Conservation (phyloP, 2,888 invertebrate species). For the Chalcosyrphus nemorum region DNA sequence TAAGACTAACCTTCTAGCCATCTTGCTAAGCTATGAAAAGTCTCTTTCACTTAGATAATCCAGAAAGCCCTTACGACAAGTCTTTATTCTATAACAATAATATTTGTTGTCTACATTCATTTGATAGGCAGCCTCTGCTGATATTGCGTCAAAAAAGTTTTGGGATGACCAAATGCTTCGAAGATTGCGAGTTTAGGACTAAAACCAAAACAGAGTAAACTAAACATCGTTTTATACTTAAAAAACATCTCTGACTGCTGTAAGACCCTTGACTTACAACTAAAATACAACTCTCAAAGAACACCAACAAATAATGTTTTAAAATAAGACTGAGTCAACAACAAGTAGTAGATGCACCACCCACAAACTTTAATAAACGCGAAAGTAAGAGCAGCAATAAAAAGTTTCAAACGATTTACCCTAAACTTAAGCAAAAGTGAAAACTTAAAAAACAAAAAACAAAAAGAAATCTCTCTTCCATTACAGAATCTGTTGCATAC, state of each 20-base stretch:
- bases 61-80: too few relatives aligned
- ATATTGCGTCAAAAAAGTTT: too few relatives aligned
- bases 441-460: conserved; percentile 6
- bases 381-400: conserved; percentile 23
- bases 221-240: too few relatives aligned
- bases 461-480: conserved; percentile 35
- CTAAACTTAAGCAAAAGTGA: not conserved
- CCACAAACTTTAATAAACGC: conserved; percentile 23
- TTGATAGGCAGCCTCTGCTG: too few relatives aligned
- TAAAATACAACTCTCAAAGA: conserved; percentile 41
- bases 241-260: too few relatives aligned
- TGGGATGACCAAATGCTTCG: too few relatives aligned
- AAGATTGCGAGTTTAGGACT: too few relatives aligned
- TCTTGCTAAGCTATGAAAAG: too few relatives aligned
- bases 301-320: conserved; percentile 68
- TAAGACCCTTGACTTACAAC: not conserved
- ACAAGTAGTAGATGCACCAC: conserved; percentile 63
- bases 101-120: too few relatives aligned
- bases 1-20: too few relatives aligned
- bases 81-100: too few relatives aligned
- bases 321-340: conserved; percentile 72
- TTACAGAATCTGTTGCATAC: conserved; percentile 28
- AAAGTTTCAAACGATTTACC: conserved; percentile 39
- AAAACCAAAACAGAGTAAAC: not conserved
- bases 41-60: too few relatives aligned